Evolutionary conservation across 2,113 vertebrate genomes (phyloP).

Genomic region (Poeciliopsis prolifica): DNA sequence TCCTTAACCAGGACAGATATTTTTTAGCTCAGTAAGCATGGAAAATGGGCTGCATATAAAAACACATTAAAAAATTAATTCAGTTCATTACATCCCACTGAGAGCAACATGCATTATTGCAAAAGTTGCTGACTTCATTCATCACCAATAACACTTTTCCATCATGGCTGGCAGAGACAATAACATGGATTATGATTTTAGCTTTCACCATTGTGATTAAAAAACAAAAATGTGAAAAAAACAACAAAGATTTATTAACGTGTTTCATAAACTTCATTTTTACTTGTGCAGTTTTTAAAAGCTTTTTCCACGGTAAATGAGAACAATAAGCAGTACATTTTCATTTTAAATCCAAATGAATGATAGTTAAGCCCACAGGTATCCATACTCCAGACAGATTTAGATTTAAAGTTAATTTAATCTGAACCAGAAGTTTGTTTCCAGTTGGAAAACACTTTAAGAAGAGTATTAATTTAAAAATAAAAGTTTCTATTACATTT

Average conservation of each 20-base stretch:
- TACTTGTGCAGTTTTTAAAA: background rate
- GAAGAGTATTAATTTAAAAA: background rate
- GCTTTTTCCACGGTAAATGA: background rate
- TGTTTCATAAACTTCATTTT: background rate
- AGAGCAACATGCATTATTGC: constrained; percentile 16
- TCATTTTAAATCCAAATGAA: background rate
- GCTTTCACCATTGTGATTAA: background rate
- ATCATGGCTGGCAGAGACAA: background rate
- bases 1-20: constrained; percentile 21
- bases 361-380: background rate
- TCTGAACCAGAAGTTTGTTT: background rate
- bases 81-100: constrained; percentile 56
- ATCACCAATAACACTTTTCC: background rate
- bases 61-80: constrained; percentile 28
- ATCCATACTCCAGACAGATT: background rate
- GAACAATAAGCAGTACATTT: background rate
- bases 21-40: constrained; percentile 20
- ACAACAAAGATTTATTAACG: background rate
- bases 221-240: background rate
- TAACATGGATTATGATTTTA: background rate
- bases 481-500: background rate
- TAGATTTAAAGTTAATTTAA: background rate
- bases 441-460: background rate
- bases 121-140: constrained; percentile 26
- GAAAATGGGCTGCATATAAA: constrained; percentile 50